Percentiles rank a stretch among this genome's conserved stretches.
These are phyloP conservation scores for Tethya wilhelma DNA, from an alignment of 37 sponge, comb jelly and placozoan species.

Conservation along the genomic window DNA sequence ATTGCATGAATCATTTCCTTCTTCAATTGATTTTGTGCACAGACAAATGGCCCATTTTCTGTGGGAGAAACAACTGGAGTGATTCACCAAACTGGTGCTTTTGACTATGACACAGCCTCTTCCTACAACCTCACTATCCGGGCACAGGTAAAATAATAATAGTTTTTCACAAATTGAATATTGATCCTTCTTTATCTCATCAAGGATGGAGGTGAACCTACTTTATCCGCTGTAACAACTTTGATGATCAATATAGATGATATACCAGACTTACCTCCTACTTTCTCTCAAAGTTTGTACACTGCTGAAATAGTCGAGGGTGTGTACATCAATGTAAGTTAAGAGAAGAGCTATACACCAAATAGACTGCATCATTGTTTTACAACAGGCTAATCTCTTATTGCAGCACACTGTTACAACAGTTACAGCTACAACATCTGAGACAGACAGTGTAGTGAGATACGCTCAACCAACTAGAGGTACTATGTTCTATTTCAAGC, in stretches of 20 bases:
- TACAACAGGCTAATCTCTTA: neutral
- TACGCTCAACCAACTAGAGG: neutral
- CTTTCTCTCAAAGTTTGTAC: slow-evolving; percentile 19
- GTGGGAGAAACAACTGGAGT: neutral
- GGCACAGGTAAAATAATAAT: neutral
- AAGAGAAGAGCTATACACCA: neutral
- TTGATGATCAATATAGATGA: slow-evolving; percentile 17
- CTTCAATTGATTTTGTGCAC: neutral
- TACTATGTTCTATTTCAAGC: too few relatives aligned
- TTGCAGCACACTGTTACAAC: neutral
- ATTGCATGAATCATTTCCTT: neutral
- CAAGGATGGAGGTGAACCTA: slow-evolving; percentile 34
- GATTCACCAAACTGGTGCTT: neutral
- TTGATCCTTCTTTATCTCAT: neutral
- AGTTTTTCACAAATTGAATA: neutral
- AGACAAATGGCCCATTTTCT: slow-evolving; percentile 4
- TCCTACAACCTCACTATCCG: neutral
- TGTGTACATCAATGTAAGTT: slow-evolving; percentile 27
- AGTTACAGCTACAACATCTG: neutral
- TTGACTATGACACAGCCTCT: slow-evolving; percentile 4
- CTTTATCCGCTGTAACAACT: neutral
- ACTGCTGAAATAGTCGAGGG: slow-evolving; percentile 21
- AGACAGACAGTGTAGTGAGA: neutral
- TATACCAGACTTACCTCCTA: slow-evolving; percentile 16
- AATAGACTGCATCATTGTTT: neutral